These are phyloP conservation scores for Rhagoletis zephyria DNA, from an alignment of 1,140 invertebrate species.

Conservation along the genomic window DNA sequence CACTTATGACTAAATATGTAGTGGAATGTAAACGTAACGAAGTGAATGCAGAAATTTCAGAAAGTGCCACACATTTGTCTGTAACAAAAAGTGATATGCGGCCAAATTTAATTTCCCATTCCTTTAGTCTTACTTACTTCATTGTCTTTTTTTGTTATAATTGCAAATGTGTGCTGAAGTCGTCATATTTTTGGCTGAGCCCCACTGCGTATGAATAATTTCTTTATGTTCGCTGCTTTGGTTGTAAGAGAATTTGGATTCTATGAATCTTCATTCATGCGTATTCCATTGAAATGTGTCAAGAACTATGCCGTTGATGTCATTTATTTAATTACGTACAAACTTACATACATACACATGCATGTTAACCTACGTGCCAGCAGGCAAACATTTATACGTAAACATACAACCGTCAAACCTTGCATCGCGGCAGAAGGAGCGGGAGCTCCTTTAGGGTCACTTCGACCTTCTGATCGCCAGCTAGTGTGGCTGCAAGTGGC, in stretches of 20 bases:
- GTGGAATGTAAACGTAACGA: no score
- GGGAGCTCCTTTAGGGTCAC: no score
- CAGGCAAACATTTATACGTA: no score
- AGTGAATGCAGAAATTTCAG: neutral
- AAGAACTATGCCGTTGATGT: neutral
- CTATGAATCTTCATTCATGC: neutral
- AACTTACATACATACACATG: neutral
- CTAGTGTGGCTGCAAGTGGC: no score
- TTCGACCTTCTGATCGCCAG: no score
- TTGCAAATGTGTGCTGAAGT: constrained; percentile 13
- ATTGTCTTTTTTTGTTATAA: neutral
- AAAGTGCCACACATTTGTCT: neutral
- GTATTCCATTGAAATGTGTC: constrained; percentile 16
- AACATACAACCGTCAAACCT: no score
- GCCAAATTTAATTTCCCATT: neutral
- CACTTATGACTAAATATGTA: neutral
- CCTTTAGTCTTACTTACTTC: neutral
- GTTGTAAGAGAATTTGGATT: neutral
- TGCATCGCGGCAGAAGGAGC: no score
- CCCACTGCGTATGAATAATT: neutral
- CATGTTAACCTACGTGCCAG: neutral
- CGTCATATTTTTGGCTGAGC: neutral
- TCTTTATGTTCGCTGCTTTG: neutral
- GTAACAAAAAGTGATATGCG: neutral
- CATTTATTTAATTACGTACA: neutral